Conservation (phyloP, 1,140 invertebrate species). For the Scaptomyza hsui region DNA sequence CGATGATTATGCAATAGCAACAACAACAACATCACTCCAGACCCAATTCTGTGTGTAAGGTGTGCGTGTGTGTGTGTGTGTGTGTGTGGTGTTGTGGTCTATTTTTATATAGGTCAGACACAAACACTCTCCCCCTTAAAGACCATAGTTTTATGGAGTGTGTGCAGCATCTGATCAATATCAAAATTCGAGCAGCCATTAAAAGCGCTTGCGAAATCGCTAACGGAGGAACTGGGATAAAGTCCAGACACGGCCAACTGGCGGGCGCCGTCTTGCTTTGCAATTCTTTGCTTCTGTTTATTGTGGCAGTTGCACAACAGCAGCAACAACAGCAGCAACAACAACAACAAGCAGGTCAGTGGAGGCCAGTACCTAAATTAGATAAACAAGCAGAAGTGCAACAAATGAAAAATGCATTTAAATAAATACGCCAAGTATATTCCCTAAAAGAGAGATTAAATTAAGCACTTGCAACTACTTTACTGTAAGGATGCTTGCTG, state of each 20-base stretch:
- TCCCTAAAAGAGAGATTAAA: too few relatives aligned
- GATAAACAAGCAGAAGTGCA: too few relatives aligned
- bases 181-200: conserved; percentile 40
- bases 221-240: conserved; percentile 5
- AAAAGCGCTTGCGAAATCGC: conserved; percentile 52
- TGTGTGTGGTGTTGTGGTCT: too few relatives aligned
- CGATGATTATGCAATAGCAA: conserved; percentile 63
- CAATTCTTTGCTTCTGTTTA: conserved; percentile 23
- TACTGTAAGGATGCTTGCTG: too few relatives aligned
- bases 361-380: neutral
- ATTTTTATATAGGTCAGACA: conserved; percentile 58
- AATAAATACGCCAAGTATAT: too few relatives aligned
- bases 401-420: too few relatives aligned
- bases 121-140: conserved; percentile 4
- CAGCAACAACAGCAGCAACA: conserved; percentile 5
- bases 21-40: conserved; percentile 16
- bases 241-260: conserved; percentile 12
- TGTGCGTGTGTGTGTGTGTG: too few relatives aligned
- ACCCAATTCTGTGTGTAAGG: conserved; percentile 30
- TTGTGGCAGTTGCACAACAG: conserved; percentile 18
- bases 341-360: neutral
- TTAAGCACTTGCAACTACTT: too few relatives aligned
- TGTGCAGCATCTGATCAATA: conserved; percentile 60
- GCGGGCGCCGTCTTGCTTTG: conserved; percentile 15
- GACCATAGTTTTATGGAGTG: conserved; percentile 33